Evolutionary conservation across 1,140 invertebrate species (phyloP), one percentile per base, ranked within the genome.

Genomic region (Drosophila guanche): DNA sequence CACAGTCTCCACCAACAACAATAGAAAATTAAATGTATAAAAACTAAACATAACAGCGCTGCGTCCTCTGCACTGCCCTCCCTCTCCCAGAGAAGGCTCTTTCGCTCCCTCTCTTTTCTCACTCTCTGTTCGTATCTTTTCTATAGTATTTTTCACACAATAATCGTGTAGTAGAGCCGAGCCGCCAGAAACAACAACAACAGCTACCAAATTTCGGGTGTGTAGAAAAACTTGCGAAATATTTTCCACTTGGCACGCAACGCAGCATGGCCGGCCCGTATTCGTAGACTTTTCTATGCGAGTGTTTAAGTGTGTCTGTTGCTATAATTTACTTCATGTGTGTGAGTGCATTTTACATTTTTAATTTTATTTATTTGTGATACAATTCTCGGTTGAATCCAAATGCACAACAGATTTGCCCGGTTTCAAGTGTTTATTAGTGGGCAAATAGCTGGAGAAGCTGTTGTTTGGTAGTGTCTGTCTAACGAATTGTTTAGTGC

Each of bases 201-300:
- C 54, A 52, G 12, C 20, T 25, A 27, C 16, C 29, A 40, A 33
- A 0, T n/a, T 10, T 37, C 33, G 33, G 10, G 10, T 62, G 56
- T 74, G 72, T 79, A 80, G 68, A 74, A 71, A 85, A 85, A 86
- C 83, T 86, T 88, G 84, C 83, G 83, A 88, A 88, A 88, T 88
- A 88, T 88, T 88, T 88, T 88, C 83, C 83, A 88, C 83, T 88
- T 88, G 83, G 83, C 83, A 88, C 83, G 83, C 83, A 88, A 65
- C 78, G 83, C 83, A 88, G 68, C 78, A 86, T 83, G 83, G 70
- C 63, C 78, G 29, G 29, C 29, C 29, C 7, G 10, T 37, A 4
- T 37, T 37, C 10, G 33, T 37, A 37, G 7, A 37, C 33, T 37
- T 12, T 10, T 37, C 10, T 37, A 37, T 37, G 33, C 4, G 33